Base-by-base conservation (phyloP, 2,113 vertebrate genomes). In the Passerina amoena region DNA sequence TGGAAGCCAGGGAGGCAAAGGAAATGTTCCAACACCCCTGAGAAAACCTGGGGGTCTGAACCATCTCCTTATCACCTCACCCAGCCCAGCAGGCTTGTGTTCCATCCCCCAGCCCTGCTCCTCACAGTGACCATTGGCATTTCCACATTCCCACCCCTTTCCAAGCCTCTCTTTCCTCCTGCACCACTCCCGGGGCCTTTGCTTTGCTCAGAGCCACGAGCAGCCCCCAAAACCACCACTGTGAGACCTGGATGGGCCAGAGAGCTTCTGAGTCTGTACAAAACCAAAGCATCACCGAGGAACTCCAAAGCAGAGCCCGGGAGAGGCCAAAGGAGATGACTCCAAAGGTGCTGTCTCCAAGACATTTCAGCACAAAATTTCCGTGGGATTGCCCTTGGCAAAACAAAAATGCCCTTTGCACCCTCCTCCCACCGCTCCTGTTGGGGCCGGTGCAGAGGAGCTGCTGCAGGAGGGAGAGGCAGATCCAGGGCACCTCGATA, bases 401-500 rank as follows among this genome's bases (percentile, higher is more conserved):
- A 17, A n/a, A 50, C 42, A n/a, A 63, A 86, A 82, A 27, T 3
- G 60, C 73, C 79, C 57, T 86, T 90, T 54, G 9, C 35, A 9
- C 45, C 35, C 5, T 78, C 42, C 64, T 54, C 33, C 2, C 63
- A 4, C 5, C 12, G 24, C 12, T 57, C 4, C 24, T 7, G 50
- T 3, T 1, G 69, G 31, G 14, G 18, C 66, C 23, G 61, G 65
- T 45, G 66, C 27, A 1, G n/a, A 85, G 79, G 59, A 96, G 79
- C 30, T 7, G 16, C 53, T 4, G 31, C 6, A 4, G 82, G 95
- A 73, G 83, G 60, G 47, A 21, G 56, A 91, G 65, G 92, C 70
- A 66, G 86, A 95, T 96, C 94, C 94, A 93, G 86, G 90, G 90
- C 92, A 84, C 94, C 95, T 95, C 37, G 70, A 96, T 97, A 97